These are phyloP conservation scores for Cylloceria caligata DNA, from an alignment of 2,888 invertebrate species.

Conservation along the genomic window DNA sequence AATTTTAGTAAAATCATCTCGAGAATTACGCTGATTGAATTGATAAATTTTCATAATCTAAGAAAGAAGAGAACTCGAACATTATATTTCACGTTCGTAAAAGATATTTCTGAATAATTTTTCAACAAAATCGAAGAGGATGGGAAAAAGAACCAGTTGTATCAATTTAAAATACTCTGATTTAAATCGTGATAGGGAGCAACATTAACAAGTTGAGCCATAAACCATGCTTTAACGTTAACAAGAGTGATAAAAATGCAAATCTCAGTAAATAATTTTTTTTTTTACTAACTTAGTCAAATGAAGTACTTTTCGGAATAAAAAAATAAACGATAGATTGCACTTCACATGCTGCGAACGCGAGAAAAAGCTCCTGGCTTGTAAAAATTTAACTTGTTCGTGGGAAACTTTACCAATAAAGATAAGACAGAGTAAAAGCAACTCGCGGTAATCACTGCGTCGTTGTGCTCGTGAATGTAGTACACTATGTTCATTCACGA, in stretches of 20 bases:
- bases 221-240: constrained; percentile 67
- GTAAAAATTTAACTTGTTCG: constrained; percentile 66
- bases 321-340: constrained; percentile 57
- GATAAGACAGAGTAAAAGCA: constrained; percentile 69
- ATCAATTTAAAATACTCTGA: too few species aligned
- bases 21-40: too few species aligned
- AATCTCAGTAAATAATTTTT: constrained; percentile 52
- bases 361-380: constrained; percentile 73
- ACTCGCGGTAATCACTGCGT: constrained; percentile 50
- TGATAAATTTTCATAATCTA: too few species aligned
- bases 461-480: too few species aligned
- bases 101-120: too few species aligned
- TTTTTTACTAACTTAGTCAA: constrained; percentile 67
- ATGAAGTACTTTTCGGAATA: constrained; percentile 69
- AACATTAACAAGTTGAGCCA: constrained; percentile 50
- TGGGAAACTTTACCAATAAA: constrained; percentile 68
- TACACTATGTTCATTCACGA: too few species aligned
- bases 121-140: too few species aligned
- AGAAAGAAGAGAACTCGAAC: too few species aligned
- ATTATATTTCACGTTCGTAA: too few species aligned
- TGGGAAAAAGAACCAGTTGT: too few species aligned
- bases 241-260: constrained; percentile 64
- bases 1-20: too few species aligned
- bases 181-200: constrained; percentile 69
- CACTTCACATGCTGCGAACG: constrained; percentile 74